A percentile compares a stretch with the other conserved stretches of the same genome.
Evolutionary conservation across 1,140 invertebrate genomes (phyloP).

Genomic region (Polyergus mexicanus): DNA sequence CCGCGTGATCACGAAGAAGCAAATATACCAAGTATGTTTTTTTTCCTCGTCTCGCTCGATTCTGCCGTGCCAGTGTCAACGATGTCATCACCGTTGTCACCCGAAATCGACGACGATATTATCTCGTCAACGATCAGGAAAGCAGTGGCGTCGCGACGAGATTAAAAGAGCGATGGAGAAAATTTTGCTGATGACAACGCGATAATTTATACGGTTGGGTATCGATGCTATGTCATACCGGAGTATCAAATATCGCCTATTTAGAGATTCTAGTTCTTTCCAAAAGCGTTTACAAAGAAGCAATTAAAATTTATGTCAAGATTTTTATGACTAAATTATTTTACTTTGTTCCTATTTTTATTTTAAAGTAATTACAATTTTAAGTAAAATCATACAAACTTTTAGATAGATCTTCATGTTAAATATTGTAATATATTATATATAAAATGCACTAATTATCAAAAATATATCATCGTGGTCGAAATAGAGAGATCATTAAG

Average conservation of each 20-base stretch:
- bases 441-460: not conserved
- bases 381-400: not conserved
- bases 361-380: not conserved
- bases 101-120: not conserved
- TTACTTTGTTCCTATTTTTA: not conserved
- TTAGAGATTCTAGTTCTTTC: not conserved
- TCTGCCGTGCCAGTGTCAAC: slow-evolving; percentile 1
- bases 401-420: not conserved
- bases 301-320: too few relatives aligned
- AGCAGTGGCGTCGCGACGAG: not conserved
- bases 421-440: not conserved
- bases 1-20: not conserved
- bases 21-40: not conserved
- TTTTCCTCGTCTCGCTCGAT: slow-evolving; percentile 1
- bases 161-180: not conserved
- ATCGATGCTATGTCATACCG: not conserved
- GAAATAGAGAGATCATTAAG: not conserved
- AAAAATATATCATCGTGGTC: not conserved
- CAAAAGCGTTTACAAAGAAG: not conserved
- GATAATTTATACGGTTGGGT: not conserved
- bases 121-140: not conserved
- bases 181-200: slow-evolving; percentile 27
- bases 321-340: not conserved
- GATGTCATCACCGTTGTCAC: not conserved
- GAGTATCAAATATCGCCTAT: not conserved